phyloP scores from a whole-genome alignment of 2,113 vertebrate species.

The Anser brachyrhynchus region DNA sequence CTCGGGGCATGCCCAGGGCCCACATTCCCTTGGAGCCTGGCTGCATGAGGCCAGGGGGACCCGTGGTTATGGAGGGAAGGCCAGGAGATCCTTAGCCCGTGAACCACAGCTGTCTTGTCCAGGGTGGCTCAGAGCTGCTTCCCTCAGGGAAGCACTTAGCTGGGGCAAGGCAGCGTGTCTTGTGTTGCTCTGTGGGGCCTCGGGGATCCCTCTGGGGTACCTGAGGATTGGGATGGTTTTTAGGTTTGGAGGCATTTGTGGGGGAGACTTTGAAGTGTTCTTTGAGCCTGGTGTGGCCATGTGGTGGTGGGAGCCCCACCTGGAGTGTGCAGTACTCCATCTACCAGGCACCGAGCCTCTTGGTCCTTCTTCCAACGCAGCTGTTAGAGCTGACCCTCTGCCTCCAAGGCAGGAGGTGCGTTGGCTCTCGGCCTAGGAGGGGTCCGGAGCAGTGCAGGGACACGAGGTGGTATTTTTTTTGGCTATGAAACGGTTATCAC shows the following conservation, averaged over 20 bases:
- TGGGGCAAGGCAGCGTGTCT: neutral
- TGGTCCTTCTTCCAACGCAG: neutral
- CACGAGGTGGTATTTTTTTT: neutral
- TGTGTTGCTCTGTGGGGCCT: neutral
- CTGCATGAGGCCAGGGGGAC: neutral
- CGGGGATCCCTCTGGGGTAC: neutral
- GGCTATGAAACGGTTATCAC: neutral
- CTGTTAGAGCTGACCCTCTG: neutral
- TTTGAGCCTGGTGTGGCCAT: accelerated
- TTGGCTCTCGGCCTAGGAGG: neutral
- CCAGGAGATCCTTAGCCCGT: too few relatives aligned
- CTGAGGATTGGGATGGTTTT: neutral
- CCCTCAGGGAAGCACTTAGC: neutral
- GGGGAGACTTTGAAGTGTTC: neutral
- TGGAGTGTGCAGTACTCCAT: accelerated
- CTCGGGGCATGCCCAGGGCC: neutral
- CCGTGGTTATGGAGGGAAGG: neutral
- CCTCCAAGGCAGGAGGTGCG: neutral
- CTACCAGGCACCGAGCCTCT: neutral
- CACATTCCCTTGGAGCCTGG: neutral
- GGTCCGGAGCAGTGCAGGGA: accelerated
- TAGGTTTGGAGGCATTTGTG: neutral
- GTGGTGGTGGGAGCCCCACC: neutral
- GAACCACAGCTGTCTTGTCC: neutral
- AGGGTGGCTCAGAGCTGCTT: neutral